A percentile compares a stretch with the other conserved stretches of the same genome.
phyloP scores from a whole-genome alignment of 2,113 vertebrate genomes.

The Calcarius ornatus region DNA sequence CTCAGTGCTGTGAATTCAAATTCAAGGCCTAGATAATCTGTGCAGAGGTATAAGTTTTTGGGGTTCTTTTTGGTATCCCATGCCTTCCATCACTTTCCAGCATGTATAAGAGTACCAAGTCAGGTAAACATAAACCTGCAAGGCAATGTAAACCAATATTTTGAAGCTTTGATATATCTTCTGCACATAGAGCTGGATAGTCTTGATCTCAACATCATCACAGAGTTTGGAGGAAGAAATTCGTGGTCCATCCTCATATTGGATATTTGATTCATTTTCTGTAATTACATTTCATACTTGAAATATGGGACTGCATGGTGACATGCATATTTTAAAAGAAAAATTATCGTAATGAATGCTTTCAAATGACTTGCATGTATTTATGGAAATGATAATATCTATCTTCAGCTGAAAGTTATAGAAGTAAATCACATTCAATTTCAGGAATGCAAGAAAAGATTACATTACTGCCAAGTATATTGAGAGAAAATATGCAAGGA shows the following conservation, averaged over 20 bases:
- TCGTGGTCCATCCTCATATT: rapidly evolving
- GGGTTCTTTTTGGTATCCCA: neutral
- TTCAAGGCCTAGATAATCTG: neutral
- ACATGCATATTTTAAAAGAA: neutral
- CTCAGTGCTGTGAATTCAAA: neutral
- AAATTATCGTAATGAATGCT: neutral
- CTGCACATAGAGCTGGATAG: neutral
- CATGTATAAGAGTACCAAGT: neutral
- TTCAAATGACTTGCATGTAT: neutral
- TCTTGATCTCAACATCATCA: neutral
- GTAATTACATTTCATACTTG: neutral
- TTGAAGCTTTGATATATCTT: neutral
- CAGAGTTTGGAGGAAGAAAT: neutral
- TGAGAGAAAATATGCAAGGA: conserved; percentile 84
- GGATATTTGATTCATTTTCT: neutral
- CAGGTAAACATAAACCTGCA: neutral
- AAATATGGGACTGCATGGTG: neutral
- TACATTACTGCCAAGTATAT: conserved; percentile 96
- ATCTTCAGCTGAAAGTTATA: neutral
- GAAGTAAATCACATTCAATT: neutral
- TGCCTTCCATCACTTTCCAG: neutral
- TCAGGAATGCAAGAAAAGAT: conserved; percentile 92
- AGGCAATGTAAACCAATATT: neutral
- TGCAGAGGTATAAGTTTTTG: neutral
- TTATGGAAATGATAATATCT: neutral